A percentile compares a stretch with the other conserved stretches of the same genome.
Evolutionary conservation across 2,888 invertebrate genomes (phyloP).

Genomic region (Lycia hirtaria): DNA sequence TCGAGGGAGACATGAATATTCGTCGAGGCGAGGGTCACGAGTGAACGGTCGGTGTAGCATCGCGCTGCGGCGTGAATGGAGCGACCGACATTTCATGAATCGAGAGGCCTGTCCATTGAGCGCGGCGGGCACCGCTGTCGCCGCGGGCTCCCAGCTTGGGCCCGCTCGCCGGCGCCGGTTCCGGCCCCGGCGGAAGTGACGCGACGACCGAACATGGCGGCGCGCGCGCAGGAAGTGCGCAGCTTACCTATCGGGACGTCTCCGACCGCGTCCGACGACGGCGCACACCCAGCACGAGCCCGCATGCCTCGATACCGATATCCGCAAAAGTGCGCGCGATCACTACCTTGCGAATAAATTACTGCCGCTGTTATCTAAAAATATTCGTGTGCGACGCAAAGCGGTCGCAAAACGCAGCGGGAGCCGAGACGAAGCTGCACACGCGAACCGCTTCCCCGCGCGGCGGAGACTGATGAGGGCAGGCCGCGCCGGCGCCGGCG

Average conservation of each 20-base stretch:
- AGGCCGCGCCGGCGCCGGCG: conserved; percentile 81
- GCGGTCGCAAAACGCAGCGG: conserved; percentile 64
- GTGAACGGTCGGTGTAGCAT: conserved; percentile 80
- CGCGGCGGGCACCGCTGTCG: conserved; percentile 56
- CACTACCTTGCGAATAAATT: conserved; percentile 82
- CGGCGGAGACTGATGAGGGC: conserved; percentile 84
- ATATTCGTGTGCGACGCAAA: conserved; percentile 80
- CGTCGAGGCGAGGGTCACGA: conserved; percentile 85
- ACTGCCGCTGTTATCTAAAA: conserved; percentile 84
- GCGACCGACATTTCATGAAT: conserved; percentile 85
- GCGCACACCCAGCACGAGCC: conserved; percentile 62
- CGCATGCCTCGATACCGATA: conserved; percentile 75
- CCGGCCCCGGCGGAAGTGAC: conserved; percentile 81
- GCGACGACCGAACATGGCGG: conserved; percentile 82
- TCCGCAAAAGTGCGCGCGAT: conserved; percentile 81
- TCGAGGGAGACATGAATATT: conserved; percentile 84
- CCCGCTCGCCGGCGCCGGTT: conserved; percentile 65
- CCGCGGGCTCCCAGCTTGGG: conserved; percentile 64
- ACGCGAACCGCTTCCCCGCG: conserved; percentile 83
- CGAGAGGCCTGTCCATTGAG: conserved; percentile 82
- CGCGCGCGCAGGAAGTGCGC: conserved; percentile 85
- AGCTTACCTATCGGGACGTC: conserved; percentile 84
- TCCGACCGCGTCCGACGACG: conserved; percentile 64
- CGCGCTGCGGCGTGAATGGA: conserved; percentile 82
- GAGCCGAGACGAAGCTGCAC: conserved; percentile 73